Evolutionary conservation across 2,797 vertebrate species (phyloP).

Genomic region (Garrulus glandarius): DNA sequence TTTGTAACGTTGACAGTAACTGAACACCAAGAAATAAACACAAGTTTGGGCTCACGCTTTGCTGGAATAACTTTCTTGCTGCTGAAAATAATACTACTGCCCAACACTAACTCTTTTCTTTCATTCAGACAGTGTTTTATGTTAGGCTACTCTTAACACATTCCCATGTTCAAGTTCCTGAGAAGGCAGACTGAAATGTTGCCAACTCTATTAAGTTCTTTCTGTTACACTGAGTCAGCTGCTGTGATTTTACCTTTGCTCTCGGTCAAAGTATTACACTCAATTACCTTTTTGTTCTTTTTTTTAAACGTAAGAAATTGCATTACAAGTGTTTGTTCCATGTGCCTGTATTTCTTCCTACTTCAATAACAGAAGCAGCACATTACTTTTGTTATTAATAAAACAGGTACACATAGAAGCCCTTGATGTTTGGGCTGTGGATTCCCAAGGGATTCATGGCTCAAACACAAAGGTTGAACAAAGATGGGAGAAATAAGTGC

Average conservation of each 20-base stretch:
- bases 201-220: conserved; percentile 17
- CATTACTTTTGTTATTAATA: background rate
- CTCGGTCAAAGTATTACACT: conserved; percentile 17
- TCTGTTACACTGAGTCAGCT: conserved; percentile 45
- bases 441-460: background rate
- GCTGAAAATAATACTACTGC: background rate
- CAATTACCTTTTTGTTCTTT: background rate
- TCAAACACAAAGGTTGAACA: background rate
- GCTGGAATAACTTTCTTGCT: background rate
- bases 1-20: background rate
- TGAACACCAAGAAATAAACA: background rate
- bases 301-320: conserved; percentile 6
- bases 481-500: background rate
- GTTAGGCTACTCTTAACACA: background rate
- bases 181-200: background rate
- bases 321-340: background rate
- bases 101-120: background rate
- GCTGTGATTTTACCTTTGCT: conserved; percentile 49
- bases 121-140: background rate
- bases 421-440: background rate
- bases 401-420: background rate
- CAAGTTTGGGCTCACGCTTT: background rate
- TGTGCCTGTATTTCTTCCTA: conserved; percentile 11
- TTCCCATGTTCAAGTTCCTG: background rate
- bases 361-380: background rate